These are phyloP conservation scores for Himalopsyche tibetana DNA, from an alignment of 2,888 invertebrate genomes.

Conservation along the genomic window DNA sequence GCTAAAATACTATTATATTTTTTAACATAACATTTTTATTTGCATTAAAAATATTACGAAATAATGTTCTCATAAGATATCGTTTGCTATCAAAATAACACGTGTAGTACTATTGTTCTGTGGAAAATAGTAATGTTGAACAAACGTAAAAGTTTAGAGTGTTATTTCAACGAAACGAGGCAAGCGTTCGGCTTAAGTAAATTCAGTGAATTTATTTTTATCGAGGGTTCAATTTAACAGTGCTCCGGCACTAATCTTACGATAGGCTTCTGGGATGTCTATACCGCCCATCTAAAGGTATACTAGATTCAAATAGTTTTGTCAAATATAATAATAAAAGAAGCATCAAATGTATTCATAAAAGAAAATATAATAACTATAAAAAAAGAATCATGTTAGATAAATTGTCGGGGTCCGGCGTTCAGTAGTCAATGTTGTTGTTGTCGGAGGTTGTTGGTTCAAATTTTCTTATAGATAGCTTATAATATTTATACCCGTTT, in stretches of 20 bases:
- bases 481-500: too few species aligned
- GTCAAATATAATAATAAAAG: background rate
- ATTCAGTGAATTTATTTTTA: conserved; percentile 54
- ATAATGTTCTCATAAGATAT: too few species aligned
- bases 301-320: background rate
- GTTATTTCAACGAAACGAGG: conserved; percentile 47
- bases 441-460: too few species aligned
- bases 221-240: conserved; percentile 52
- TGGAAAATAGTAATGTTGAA: background rate
- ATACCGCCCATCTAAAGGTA: background rate
- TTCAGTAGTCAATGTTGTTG: too few species aligned
- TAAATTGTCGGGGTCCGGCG: too few species aligned
- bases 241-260: conserved; percentile 23
- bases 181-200: conserved; percentile 51
- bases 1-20: too few species aligned
- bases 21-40: too few species aligned
- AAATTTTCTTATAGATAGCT: too few species aligned
- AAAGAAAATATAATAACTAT: too few species aligned
- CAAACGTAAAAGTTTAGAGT: conserved; percentile 46
- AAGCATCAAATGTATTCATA: too few species aligned
- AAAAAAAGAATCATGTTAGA: too few species aligned
- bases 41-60: too few species aligned
- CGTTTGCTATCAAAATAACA: background rate
- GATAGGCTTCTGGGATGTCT: conserved; percentile 3
- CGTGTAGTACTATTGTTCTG: background rate